Evolutionary conservation across 2,888 invertebrate genomes (phyloP).

Genomic region (Junonia oenone): DNA sequence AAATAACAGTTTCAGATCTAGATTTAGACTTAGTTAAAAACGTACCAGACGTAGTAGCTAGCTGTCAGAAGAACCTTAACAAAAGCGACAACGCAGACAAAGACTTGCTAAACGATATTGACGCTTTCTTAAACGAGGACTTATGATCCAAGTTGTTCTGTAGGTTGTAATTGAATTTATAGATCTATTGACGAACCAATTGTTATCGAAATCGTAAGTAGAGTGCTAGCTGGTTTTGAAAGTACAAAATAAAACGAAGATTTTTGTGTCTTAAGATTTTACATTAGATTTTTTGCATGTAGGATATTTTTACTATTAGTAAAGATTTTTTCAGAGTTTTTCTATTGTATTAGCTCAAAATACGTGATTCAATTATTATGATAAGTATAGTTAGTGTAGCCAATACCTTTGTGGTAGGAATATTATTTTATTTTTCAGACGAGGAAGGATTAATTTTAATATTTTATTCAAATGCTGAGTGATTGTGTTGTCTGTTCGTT

Average conservation of each 20-base stretch:
- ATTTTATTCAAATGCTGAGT: not conserved
- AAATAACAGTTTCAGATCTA: constrained; percentile 44
- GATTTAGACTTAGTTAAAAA: constrained; percentile 55
- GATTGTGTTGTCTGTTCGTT: not conserved
- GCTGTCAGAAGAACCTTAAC: constrained; percentile 50
- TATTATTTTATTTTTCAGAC: not conserved
- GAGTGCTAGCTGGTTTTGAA: constrained; percentile 7
- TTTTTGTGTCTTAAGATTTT: not conserved
- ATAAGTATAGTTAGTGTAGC: not conserved
- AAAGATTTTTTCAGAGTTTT: not conserved
- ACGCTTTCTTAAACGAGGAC: constrained; percentile 50
- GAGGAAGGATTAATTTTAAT: not conserved
- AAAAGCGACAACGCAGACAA: constrained; percentile 40
- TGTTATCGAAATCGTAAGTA: not conserved
- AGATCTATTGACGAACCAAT: constrained; percentile 4
- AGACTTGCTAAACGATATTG: constrained; percentile 49
- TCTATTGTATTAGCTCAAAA: not conserved
- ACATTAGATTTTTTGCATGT: not conserved
- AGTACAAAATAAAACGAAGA: not conserved
- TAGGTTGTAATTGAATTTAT: constrained; percentile 9
- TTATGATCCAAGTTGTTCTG: constrained; percentile 45
- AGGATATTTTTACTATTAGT: not conserved
- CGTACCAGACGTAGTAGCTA: constrained; percentile 69
- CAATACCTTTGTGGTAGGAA: not conserved
- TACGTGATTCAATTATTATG: not conserved